Evolutionary conservation across 2,113 vertebrate genomes (phyloP).

Genomic region (Dicentrarchus labrax): DNA sequence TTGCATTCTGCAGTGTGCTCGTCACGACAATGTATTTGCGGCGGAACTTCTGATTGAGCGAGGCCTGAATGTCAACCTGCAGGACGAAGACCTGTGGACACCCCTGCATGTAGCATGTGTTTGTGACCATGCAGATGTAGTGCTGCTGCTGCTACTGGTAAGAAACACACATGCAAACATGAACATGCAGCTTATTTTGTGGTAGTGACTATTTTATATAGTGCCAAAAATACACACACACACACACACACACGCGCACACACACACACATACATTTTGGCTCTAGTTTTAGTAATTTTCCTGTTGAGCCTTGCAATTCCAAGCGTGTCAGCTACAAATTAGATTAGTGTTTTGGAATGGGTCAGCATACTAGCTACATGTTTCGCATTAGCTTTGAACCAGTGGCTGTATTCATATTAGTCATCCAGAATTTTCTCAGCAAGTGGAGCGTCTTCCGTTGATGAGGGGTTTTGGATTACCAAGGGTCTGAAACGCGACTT

Average conservation of each 20-base stretch:
- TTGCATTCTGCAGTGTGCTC: slow-evolving; percentile 88
- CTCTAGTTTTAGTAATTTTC: neutral
- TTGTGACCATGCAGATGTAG: slow-evolving; percentile 91
- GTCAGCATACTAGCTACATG: neutral
- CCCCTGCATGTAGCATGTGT: slow-evolving; percentile 94
- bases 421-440: slow-evolving; percentile 36
- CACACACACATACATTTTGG: neutral
- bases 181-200: neutral
- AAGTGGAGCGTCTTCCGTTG: slow-evolving; percentile 24
- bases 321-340: slow-evolving; percentile 40
- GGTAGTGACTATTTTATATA: neutral
- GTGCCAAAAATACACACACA: neutral
- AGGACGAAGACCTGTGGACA: slow-evolving; percentile 96
- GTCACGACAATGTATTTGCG: slow-evolving; percentile 93
- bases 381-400: slow-evolving; percentile 31
- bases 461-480: slow-evolving; percentile 19
- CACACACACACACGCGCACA: neutral
- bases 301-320: slow-evolving; percentile 23
- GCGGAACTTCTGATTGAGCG: slow-evolving; percentile 93
- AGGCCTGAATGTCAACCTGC: slow-evolving; percentile 92
- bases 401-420: slow-evolving; percentile 22
- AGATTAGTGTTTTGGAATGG: slow-evolving; percentile 30
- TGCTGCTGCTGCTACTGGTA: slow-evolving; percentile 93
- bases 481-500: slow-evolving; percentile 17
- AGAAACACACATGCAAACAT: slow-evolving; percentile 39